These are phyloP conservation scores for Eurytoma californica DNA, from an alignment of 2,888 invertebrate species.

Conservation along the genomic window DNA sequence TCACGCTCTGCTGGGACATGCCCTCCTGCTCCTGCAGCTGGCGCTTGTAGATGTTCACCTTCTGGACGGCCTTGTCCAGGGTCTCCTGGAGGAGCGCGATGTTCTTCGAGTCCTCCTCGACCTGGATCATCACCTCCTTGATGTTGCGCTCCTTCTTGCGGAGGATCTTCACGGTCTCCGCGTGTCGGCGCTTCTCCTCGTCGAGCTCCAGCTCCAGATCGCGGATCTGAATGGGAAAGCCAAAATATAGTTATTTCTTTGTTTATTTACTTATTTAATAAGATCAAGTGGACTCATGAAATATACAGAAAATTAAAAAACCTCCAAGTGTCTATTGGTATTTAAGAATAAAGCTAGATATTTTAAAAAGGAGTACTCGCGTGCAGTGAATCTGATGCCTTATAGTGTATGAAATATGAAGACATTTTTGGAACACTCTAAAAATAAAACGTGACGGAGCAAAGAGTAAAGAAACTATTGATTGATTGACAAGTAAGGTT, in stretches of 20 bases:
- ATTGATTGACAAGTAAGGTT: too few relatives aligned
- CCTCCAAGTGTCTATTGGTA: too few relatives aligned
- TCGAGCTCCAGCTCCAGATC: constrained; percentile 96
- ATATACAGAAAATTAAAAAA: background rate
- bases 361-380: too few relatives aligned
- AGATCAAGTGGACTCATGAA: too few relatives aligned
- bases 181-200: constrained; percentile 97
- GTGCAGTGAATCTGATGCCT: too few relatives aligned
- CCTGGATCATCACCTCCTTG: constrained; percentile 96
- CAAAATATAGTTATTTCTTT: background rate
- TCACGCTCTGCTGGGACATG: constrained; percentile 92
- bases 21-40: constrained; percentile 97
- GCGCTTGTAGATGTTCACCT: constrained; percentile 95
- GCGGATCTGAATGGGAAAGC: constrained; percentile 81
- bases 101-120: constrained; percentile 98
- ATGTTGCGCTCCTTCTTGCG: constrained; percentile 98
- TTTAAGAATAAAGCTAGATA: too few relatives aligned
- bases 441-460: too few relatives aligned
- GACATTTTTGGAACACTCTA: too few relatives aligned
- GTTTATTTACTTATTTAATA: background rate
- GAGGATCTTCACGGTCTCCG: constrained; percentile 97
- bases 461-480: too few relatives aligned
- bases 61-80: constrained; percentile 90
- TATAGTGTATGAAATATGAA: too few relatives aligned
- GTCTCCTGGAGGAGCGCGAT: constrained; percentile 93